Evolutionary conservation across 2,113 vertebrate genomes (phyloP).

Genomic region (Apodemus sylvaticus): DNA sequence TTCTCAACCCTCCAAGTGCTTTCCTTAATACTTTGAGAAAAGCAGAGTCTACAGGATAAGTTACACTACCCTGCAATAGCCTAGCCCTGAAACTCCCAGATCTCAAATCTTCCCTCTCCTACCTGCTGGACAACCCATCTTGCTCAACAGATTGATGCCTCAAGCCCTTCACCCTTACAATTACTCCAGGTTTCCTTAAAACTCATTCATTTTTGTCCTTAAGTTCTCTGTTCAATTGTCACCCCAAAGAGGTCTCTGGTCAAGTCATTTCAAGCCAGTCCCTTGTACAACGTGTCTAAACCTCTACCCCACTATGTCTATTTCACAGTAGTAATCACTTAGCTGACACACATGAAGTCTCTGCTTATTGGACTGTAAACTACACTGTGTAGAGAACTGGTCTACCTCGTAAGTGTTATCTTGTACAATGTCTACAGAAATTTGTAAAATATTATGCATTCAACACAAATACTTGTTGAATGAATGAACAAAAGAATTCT

Average conservation of each 20-base stretch:
- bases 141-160: fast-evolving
- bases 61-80: neutral
- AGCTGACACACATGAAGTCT: neutral
- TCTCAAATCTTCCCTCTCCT: neutral
- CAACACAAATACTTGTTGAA: neutral
- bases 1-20: neutral
- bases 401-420: neutral
- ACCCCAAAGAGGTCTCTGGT: neutral
- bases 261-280: neutral
- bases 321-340: neutral
- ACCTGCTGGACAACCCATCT: neutral
- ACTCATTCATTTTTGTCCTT: neutral
- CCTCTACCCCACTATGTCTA: neutral
- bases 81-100: neutral
- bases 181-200: neutral
- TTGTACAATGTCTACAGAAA: neutral
- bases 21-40: neutral
- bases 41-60: neutral
- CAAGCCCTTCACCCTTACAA: neutral
- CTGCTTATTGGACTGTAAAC: neutral
- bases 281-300: neutral
- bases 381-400: neutral
- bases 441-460: neutral
- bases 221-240: neutral
- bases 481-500: neutral